Evolutionary conservation across 1,140 invertebrate species (phyloP).

Genomic region (Drosophila aff.): DNA sequence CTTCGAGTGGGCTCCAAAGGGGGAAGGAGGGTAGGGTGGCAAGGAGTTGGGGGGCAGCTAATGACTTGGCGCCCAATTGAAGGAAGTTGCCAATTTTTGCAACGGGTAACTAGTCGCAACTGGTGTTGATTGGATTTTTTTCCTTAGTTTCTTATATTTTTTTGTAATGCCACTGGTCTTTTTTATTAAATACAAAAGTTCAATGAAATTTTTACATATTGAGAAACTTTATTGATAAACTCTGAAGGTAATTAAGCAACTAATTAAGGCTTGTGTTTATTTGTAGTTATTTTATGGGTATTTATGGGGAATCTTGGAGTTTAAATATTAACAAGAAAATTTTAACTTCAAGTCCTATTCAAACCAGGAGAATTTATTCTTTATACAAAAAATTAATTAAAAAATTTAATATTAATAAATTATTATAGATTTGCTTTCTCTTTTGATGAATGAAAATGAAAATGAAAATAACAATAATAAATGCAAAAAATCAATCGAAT

Average conservation of each 20-base stretch:
- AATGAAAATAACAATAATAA: neutral
- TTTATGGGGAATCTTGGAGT: too few relatives aligned
- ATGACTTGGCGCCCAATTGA: slow-evolving; percentile 75
- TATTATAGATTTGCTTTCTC: too few relatives aligned
- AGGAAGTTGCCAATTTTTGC: slow-evolving; percentile 76
- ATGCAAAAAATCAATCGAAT: neutral
- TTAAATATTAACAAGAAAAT: neutral
- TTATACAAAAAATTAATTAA: too few relatives aligned
- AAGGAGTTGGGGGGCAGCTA: slow-evolving; percentile 54
- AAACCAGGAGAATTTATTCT: too few relatives aligned
- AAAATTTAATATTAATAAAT: too few relatives aligned
- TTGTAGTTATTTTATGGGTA: neutral
- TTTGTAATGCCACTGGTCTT: neutral
- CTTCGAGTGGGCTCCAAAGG: slow-evolving; percentile 61
- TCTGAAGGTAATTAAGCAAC: neutral
- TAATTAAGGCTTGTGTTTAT: too few relatives aligned
- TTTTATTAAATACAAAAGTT: slow-evolving; percentile 4
- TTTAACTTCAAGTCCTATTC: too few relatives aligned
- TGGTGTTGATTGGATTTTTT: slow-evolving; percentile 50
- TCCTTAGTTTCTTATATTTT: neutral
- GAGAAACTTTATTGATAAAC: too few relatives aligned
- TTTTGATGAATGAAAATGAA: too few relatives aligned
- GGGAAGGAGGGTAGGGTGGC: neutral
- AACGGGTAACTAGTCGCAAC: slow-evolving; percentile 41
- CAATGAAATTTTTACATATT: neutral